These are phyloP conservation scores for Sylvia atricapilla DNA, from an alignment of 2,113 vertebrate species.

Conservation along the genomic window DNA sequence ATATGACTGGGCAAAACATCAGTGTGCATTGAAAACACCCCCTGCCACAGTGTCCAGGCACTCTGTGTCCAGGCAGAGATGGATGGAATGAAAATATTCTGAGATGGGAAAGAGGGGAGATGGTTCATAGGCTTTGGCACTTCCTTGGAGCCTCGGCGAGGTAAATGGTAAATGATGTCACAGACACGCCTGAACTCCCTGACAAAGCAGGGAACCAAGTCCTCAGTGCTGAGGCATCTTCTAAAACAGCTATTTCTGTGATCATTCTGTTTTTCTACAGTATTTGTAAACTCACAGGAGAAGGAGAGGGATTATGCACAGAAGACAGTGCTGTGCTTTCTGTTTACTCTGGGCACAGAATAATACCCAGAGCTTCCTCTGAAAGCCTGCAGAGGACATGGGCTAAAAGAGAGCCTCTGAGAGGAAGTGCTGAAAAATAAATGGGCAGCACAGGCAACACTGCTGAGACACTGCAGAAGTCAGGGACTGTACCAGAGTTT, in stretches of 20 bases:
- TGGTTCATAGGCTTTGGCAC: background rate
- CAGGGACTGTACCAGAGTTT: background rate
- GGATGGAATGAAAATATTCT: background rate
- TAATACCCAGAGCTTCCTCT: constrained; percentile 34
- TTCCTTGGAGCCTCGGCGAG: background rate
- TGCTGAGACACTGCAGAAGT: background rate
- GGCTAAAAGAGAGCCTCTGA: constrained; percentile 9
- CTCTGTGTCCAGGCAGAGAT: background rate
- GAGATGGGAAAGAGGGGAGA: background rate
- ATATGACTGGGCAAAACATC: constrained; percentile 5
- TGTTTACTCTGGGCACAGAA: constrained; percentile 29
- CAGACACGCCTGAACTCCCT: background rate
- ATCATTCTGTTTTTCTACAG: background rate
- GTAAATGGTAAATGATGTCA: background rate
- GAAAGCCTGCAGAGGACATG: constrained; percentile 8
- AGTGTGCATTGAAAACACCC: background rate
- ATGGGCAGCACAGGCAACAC: background rate
- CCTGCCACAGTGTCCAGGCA: background rate
- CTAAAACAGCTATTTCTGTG: background rate
- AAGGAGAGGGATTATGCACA: background rate
- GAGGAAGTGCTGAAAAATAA: constrained; percentile 48
- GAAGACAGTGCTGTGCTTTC: background rate
- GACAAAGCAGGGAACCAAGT: background rate
- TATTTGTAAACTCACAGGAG: background rate
- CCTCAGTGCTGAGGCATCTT: background rate